Evolutionary conservation across 2,888 invertebrate species (phyloP), one percentile per base, ranked within the genome.

Genomic region (Campaea margaritaria): DNA sequence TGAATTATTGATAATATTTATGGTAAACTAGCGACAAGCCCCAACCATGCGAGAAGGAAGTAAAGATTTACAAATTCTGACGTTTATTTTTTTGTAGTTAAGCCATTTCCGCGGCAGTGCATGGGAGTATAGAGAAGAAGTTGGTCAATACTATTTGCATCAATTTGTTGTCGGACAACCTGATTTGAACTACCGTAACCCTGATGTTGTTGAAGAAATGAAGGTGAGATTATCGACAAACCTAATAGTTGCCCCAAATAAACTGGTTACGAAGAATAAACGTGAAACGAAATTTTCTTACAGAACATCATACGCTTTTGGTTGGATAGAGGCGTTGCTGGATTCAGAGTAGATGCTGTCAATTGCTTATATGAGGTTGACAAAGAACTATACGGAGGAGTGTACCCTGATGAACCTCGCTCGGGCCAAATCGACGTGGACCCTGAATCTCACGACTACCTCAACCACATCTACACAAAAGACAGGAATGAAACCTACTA

Each of bases 331-430:
- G 98, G 97, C 2, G 95, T 98, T 0, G 96, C 96, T 75, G 98
- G 98, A 7, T 97, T 98, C 76, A 94, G 98, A 74, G 93, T 98
- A 7, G 96, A 97, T 72, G 96, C 97, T 0, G 94, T 96, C 0
- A 94, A 93, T 75, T 94, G 94, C 77, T 74, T 96, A 39, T 95
- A 91, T 62, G 96, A 96, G 83, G 92, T 88, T 0, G 86, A 92
- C 43, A 93, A 92, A 68, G 79, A 84, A 44, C 76, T 87, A 0
- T 87, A 72, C 44, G 89, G 85, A n/a, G 91, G 93, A 1, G 75
- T 72, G 48, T 86, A 94, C 41, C 82, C 83, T 7, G 93, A 96
- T 74, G 95, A 95, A 76, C 94, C 94, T 0, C 65, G 74, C 2
- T 91, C 93, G 39, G 93, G 90, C 47, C 79, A 73, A 31, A 71